These are phyloP conservation scores for Quiscalus mexicanus DNA, from an alignment of 2,113 vertebrate species.

Conservation along the genomic window DNA sequence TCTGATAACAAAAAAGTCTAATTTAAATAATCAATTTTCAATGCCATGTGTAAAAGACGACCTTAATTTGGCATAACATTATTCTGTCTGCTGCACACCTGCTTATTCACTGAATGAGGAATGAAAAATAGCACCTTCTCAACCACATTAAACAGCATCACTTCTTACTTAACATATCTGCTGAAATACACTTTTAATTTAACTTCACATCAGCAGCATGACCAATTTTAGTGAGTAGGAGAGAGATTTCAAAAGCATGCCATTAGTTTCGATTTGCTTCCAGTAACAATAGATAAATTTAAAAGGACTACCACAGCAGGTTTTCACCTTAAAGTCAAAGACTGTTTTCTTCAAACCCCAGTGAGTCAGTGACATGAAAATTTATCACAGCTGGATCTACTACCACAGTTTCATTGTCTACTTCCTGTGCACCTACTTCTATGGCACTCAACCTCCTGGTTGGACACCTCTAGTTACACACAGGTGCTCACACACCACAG, in stretches of 20 bases:
- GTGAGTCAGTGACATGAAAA: background rate
- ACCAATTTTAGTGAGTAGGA: constrained; percentile 10
- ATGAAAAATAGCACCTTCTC: constrained; percentile 70
- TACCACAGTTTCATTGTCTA: background rate
- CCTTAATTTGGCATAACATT: constrained; percentile 80
- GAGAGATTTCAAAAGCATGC: constrained; percentile 17
- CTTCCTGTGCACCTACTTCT: background rate
- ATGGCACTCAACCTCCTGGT: background rate
- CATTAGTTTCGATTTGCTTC: constrained; percentile 6
- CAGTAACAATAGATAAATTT: background rate
- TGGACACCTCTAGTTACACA: background rate
- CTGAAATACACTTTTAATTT: constrained; percentile 49
- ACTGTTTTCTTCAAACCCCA: background rate
- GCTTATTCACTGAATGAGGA: constrained; percentile 62
- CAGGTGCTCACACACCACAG: background rate
- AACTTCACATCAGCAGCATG: background rate
- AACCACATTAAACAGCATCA: constrained; percentile 29
- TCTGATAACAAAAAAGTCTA: constrained; percentile 67
- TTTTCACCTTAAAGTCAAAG: background rate
- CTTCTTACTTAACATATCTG: constrained; percentile 52
- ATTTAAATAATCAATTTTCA: constrained; percentile 76
- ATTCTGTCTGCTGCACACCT: constrained; percentile 74
- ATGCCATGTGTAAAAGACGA: constrained; percentile 67
- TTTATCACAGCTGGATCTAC: background rate
- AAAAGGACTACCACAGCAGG: background rate